Conservation (phyloP, 2,113 vertebrate genomes). For the Plestiodon gilberti region DNA sequence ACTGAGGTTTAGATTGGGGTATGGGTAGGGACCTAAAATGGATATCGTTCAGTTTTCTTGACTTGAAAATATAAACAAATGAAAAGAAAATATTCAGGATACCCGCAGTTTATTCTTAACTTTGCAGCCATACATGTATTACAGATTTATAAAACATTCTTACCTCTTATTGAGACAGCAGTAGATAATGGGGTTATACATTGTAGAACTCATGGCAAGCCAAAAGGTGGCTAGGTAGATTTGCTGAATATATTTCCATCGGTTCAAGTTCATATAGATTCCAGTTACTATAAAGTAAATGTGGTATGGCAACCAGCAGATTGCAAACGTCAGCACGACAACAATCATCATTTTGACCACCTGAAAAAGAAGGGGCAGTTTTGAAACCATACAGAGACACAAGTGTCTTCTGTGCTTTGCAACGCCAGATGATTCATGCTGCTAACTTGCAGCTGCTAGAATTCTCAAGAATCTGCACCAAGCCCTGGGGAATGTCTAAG, state of each 20-base stretch:
- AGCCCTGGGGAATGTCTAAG: no score
- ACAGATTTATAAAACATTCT: constrained; percentile 34
- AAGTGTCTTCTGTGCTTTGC: neutral
- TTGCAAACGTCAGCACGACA: constrained; percentile 93
- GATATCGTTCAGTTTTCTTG: neutral
- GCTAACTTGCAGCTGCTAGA: neutral
- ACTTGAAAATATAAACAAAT: constrained; percentile 5
- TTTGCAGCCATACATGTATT: neutral
- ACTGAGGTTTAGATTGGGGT: no score
- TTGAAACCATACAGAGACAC: neutral
- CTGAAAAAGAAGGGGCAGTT: constrained; percentile 69
- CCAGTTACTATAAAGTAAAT: constrained; percentile 92
- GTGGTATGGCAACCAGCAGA: constrained; percentile 97
- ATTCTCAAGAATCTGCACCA: neutral
- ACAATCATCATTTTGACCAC: constrained; percentile 99
- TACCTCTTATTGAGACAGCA: constrained; percentile 98
- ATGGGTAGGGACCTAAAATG: neutral
- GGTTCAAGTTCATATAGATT: constrained; percentile 82
- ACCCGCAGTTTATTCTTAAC: neutral
- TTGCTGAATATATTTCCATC: constrained; percentile 96
- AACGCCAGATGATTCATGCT: neutral
- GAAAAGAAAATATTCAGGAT: neutral
- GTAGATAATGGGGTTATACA: constrained; percentile 99
- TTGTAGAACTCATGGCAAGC: constrained; percentile 98
- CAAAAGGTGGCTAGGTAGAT: constrained; percentile 94